These are phyloP conservation scores for Crematogaster levior DNA, from an alignment of 2,888 invertebrate genomes.

Conservation along the genomic window DNA sequence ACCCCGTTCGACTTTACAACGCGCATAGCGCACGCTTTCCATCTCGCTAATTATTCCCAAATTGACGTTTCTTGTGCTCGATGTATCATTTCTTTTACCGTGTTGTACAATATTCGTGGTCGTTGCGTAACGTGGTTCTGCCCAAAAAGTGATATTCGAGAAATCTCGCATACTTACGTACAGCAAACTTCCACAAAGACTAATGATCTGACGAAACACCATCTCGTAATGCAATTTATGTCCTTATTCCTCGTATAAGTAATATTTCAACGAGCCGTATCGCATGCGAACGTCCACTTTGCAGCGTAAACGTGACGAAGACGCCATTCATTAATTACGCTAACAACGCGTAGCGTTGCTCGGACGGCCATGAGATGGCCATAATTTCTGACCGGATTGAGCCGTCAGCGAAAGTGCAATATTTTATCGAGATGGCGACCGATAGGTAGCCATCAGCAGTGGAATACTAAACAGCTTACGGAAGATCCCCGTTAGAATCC, in stretches of 20 bases:
- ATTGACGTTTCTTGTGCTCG: background rate
- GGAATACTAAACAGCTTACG: slow-evolving; percentile 80
- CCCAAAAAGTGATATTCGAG: background rate
- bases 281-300: slow-evolving; percentile 43
- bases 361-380: slow-evolving; percentile 48
- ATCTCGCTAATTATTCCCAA: slow-evolving; percentile 36
- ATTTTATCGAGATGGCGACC: slow-evolving; percentile 81
- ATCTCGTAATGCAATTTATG: slow-evolving; percentile 24
- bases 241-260: slow-evolving; percentile 2
- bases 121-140: background rate
- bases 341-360: slow-evolving; percentile 37
- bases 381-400: slow-evolving; percentile 80
- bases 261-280: slow-evolving; percentile 23
- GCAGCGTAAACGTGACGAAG: slow-evolving; percentile 39
- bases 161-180: background rate
- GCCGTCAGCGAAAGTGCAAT: slow-evolving; percentile 82
- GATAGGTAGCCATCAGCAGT: slow-evolving; percentile 79
- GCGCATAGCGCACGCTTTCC: slow-evolving; percentile 35
- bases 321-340: slow-evolving; percentile 43
- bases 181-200: background rate
- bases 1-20: slow-evolving; percentile 28
- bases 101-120: background rate
- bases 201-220: background rate
- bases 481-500: slow-evolving; percentile 58
- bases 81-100: background rate